phyloP scores from a whole-genome alignment of 2,113 vertebrate species.

The Corythoichthys intestinalis region DNA sequence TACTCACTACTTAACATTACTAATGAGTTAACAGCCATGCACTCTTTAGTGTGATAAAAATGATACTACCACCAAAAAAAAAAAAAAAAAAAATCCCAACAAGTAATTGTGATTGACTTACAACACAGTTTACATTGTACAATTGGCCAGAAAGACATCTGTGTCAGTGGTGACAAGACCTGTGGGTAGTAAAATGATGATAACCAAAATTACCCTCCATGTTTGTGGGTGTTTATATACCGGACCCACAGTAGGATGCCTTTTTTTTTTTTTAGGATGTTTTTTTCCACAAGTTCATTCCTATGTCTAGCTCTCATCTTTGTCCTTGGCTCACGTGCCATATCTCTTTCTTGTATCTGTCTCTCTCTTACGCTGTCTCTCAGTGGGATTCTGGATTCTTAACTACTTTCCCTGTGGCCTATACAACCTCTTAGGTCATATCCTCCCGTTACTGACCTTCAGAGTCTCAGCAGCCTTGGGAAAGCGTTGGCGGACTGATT shows the following conservation, averaged over 20 bases:
- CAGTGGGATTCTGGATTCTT: conserved; percentile 37
- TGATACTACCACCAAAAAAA: background rate
- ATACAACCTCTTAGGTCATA: conserved; percentile 47
- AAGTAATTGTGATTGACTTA: background rate
- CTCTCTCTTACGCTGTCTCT: conserved; percentile 23
- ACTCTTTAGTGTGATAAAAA: background rate
- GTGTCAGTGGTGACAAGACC: background rate
- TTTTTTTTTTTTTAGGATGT: conserved; percentile 30
- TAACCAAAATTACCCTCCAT: background rate
- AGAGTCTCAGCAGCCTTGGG: conserved; percentile 56
- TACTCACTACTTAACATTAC: no score
- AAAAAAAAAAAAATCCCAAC: background rate
- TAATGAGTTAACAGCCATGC: no score
- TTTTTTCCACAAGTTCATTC: conserved; percentile 22
- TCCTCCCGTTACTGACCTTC: conserved; percentile 56
- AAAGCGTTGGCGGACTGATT: conserved; percentile 60
- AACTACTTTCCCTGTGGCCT: conserved; percentile 46
- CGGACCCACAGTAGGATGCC: conserved; percentile 15
- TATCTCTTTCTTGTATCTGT: conserved; percentile 16
- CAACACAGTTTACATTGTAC: background rate
- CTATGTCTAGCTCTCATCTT: conserved; percentile 14
- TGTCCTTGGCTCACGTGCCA: conserved; percentile 21
- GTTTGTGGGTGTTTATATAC: background rate
- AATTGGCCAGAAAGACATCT: background rate
- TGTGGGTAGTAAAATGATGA: background rate